Evolutionary conservation across 30 jellyfish, hydroid and myxozoan genomes (phyloP).

Genomic region (Cassiopea andromeda): DNA sequence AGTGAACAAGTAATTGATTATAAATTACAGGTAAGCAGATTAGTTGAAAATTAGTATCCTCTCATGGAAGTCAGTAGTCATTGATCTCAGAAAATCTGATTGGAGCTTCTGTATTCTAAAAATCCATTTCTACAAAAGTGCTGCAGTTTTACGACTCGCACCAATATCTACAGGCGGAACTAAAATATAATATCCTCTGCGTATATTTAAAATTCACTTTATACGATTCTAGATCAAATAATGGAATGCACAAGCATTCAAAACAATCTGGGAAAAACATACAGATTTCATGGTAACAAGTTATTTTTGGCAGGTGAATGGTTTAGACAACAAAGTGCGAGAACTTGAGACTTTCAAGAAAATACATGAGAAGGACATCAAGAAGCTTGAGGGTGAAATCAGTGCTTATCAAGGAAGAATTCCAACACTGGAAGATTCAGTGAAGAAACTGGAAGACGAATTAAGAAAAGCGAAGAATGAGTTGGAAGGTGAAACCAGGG

Average conservation of each 20-base stretch:
- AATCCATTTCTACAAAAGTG: too few relatives aligned
- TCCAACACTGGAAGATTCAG: constrained; percentile 51
- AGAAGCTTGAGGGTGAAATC: constrained; percentile 41
- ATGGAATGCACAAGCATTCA: too few relatives aligned
- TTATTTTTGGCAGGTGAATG: constrained; percentile 18
- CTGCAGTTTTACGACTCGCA: too few relatives aligned
- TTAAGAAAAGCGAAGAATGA: constrained; percentile 44
- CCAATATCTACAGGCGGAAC: too few relatives aligned
- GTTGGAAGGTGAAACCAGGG: constrained; percentile 64
- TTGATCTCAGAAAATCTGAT: too few relatives aligned
- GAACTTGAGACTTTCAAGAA: constrained; percentile 71
- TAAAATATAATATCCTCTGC: too few relatives aligned
- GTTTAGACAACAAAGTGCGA: constrained; percentile 61
- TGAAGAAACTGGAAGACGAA: constrained; percentile 48
- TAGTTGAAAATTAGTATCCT: too few relatives aligned
- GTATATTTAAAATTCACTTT: background rate
- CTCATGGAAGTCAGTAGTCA: too few relatives aligned
- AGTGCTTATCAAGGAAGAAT: constrained; percentile 41
- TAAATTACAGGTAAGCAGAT: constrained; percentile 29
- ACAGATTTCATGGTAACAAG: background rate
- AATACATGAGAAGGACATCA: constrained; percentile 62
- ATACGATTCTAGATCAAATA: background rate
- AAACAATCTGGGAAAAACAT: too few relatives aligned
- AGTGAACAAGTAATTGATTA: constrained; percentile 52
- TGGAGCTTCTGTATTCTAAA: too few relatives aligned